Percentiles rank a stretch among this genome's conserved stretches.
These are phyloP conservation scores for Muricea muricata DNA, from an alignment of 92 coral and sea anemone genomes.

Conservation along the genomic window DNA sequence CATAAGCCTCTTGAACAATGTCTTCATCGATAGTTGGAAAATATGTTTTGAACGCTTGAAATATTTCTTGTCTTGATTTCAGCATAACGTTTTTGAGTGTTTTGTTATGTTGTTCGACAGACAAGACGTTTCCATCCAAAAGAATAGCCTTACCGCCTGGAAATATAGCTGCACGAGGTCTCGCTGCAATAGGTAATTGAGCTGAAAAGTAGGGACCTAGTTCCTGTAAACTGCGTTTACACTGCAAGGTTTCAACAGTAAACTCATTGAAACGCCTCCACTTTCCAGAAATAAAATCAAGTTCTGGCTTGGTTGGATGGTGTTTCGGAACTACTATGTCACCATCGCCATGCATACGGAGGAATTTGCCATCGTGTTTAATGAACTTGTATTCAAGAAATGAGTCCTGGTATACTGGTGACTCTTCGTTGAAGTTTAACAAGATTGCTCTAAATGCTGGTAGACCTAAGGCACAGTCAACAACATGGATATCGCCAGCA, in stretches of 20 bases:
- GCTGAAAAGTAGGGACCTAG: background rate
- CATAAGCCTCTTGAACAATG: background rate
- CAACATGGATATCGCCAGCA: background rate
- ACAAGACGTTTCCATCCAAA: background rate
- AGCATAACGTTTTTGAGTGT: background rate
- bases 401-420: background rate
- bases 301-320: background rate
- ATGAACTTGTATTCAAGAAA: constrained; percentile 9
- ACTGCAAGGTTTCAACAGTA: background rate
- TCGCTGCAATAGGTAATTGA: background rate
- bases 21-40: background rate
- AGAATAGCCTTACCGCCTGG: background rate
- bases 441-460: background rate
- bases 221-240: background rate
- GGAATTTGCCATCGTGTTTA: background rate
- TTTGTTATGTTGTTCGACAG: background rate
- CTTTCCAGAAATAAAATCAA: background rate
- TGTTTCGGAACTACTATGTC: background rate
- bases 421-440: background rate
- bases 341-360: constrained; percentile 1
- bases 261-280: background rate
- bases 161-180: background rate
- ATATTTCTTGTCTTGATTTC: background rate
- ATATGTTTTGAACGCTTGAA: background rate
- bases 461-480: background rate